Evolutionary conservation across 2,797 vertebrate genomes (phyloP).

Genomic region (Pipistrellus kuhlii): DNA sequence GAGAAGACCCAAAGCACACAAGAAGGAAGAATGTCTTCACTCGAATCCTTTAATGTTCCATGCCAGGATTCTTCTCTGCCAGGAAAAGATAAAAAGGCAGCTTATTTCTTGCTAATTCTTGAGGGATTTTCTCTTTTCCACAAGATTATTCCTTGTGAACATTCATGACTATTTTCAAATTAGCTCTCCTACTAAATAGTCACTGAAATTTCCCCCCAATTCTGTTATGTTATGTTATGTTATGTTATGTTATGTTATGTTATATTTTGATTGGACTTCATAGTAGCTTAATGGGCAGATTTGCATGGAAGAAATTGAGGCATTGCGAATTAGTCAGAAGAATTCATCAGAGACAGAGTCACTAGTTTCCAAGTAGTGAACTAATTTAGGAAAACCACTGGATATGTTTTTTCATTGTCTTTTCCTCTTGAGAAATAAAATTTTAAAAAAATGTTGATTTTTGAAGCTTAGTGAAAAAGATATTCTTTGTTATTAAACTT

Average conservation of each 20-base stretch:
- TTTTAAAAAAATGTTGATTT: conserved; percentile 31
- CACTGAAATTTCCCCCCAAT: neutral
- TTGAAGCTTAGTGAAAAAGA: neutral
- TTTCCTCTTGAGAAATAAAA: conserved; percentile 44
- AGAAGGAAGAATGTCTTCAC: neutral
- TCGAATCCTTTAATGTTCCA: neutral
- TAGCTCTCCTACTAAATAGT: neutral
- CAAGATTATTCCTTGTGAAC: neutral
- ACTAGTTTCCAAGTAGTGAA: conserved; percentile 27
- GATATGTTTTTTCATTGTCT: conserved; percentile 27
- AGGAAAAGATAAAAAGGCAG: neutral
- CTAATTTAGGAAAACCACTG: conserved; percentile 33
- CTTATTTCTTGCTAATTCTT: conserved; percentile 12
- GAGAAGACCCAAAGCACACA: neutral
- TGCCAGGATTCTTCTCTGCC: neutral
- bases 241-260: neutral
- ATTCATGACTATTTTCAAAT: conserved; percentile 61
- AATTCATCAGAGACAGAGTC: conserved; percentile 53
- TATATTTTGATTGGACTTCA: neutral
- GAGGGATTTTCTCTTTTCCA: neutral
- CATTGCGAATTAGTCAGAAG: conserved; percentile 28
- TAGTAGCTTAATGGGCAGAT: neutral
- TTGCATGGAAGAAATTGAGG: conserved; percentile 38
- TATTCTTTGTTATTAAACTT: conserved; percentile 4
- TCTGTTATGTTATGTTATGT: neutral